phyloP scores from a whole-genome alignment of 92 coral and sea anemone genomes.

The Diadumene lineata region DNA sequence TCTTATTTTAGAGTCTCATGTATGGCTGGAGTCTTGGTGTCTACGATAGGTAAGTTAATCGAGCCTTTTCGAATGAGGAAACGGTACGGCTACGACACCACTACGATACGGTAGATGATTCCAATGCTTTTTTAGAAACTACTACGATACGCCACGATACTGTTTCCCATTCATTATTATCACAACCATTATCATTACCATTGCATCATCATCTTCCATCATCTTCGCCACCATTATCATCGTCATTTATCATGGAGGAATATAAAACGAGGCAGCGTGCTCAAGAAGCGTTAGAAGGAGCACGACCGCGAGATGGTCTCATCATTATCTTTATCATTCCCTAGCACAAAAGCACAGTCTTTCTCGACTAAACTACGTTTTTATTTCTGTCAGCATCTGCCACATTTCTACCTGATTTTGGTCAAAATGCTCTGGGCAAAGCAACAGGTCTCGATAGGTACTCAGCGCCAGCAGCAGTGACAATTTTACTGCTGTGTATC shows the following conservation, averaged over 20 bases:
- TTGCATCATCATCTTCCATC: too few relatives aligned
- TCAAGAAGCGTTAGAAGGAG: background rate
- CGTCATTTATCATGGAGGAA: too few relatives aligned
- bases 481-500: slow-evolving; percentile 43
- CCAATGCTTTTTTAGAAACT: too few relatives aligned
- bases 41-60: slow-evolving; percentile 55
- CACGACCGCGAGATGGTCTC: background rate
- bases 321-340: background rate
- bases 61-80: too few relatives aligned
- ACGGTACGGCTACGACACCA: too few relatives aligned
- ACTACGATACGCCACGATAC: too few relatives aligned
- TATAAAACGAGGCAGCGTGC: too few relatives aligned
- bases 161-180: too few relatives aligned
- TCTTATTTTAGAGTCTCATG: slow-evolving; percentile 63
- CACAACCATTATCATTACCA: too few relatives aligned
- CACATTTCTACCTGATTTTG: slow-evolving; percentile 60
- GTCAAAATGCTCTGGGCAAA: slow-evolving; percentile 49
- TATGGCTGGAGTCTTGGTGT: slow-evolving; percentile 58
- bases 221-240: too few relatives aligned
- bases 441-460: slow-evolving; percentile 59
- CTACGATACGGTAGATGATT: too few relatives aligned
- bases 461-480: slow-evolving; percentile 64
- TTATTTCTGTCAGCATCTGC: slow-evolving; percentile 50
- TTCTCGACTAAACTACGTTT: background rate
- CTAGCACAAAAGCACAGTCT: background rate